A percentile compares a stretch with the other conserved stretches of the same genome.
Conservation (phyloP, 2,888 invertebrate species). For the Rhagium mordax region DNA sequence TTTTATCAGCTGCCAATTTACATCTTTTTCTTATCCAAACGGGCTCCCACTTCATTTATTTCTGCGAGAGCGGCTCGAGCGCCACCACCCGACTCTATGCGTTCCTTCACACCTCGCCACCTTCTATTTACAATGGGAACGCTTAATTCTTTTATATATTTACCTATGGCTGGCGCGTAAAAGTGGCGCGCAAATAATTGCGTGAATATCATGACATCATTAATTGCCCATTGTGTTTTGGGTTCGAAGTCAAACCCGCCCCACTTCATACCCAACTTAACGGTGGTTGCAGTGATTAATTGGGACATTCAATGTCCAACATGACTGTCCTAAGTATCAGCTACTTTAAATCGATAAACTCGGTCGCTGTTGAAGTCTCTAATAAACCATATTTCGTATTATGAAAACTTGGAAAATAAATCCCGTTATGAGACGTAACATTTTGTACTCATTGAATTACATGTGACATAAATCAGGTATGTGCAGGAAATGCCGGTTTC, state of each 20-base stretch:
- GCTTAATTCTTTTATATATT: constrained; percentile 17
- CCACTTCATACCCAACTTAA: no score
- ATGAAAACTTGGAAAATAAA: constrained; percentile 7
- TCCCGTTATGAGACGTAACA: background rate
- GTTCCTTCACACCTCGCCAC: constrained; percentile 45
- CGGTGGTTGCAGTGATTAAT: no score
- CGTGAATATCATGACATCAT: no score
- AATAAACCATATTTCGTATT: background rate
- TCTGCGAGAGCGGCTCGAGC: constrained; percentile 12
- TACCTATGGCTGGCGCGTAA: background rate
- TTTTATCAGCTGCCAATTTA: constrained; percentile 60
- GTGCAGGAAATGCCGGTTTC: constrained; percentile 19
- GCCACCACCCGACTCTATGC: constrained; percentile 30
- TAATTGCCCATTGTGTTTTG: no score
- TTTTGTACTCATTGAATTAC: constrained; percentile 17
- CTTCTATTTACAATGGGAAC: constrained; percentile 34
- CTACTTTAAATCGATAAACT: background rate
- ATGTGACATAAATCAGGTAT: constrained; percentile 18
- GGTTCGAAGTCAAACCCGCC: no score
- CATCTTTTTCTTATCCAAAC: constrained; percentile 56
- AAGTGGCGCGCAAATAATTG: constrained; percentile 6
- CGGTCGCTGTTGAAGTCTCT: background rate
- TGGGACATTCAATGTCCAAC: no score
- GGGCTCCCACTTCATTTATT: constrained; percentile 53
- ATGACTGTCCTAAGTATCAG: no score